A percentile compares a stretch with the other conserved stretches of the same genome.
Evolutionary conservation across 1,140 invertebrate species (phyloP).

Genomic region (Triops longicaudatus): DNA sequence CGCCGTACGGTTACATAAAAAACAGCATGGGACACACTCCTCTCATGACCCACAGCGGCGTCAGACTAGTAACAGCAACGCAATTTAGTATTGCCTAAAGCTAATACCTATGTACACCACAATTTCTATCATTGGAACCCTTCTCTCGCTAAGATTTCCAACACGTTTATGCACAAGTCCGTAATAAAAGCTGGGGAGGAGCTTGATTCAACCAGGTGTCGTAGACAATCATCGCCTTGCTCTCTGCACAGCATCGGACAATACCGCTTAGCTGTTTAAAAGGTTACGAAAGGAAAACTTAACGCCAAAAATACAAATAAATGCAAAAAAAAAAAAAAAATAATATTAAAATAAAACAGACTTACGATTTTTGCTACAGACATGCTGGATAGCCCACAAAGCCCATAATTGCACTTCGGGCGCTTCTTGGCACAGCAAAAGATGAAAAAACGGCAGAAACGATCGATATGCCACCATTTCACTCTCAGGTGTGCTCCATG

Average conservation of each 20-base stretch:
- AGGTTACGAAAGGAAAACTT: slow-evolving; percentile 25
- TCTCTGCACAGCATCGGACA: slow-evolving; percentile 61
- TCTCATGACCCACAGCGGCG: not conserved
- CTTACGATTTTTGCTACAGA: slow-evolving; percentile 68
- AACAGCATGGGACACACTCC: not conserved
- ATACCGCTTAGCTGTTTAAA: slow-evolving; percentile 56
- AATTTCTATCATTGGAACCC: not conserved
- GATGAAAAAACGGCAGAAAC: slow-evolving; percentile 66
- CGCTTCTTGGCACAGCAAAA: slow-evolving; percentile 51
- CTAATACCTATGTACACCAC: not conserved
- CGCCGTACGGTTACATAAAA: not conserved
- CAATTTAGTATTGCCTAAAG: not conserved
- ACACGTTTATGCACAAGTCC: not conserved
- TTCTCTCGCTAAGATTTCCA: not conserved
- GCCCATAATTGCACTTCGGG: slow-evolving; percentile 70
- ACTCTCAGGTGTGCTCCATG: slow-evolving; percentile 61
- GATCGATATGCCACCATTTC: slow-evolving; percentile 80
- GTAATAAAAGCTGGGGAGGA: not conserved
- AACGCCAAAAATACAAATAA: slow-evolving; percentile 21
- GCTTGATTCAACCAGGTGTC: slow-evolving; percentile 24
- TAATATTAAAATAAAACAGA: slow-evolving; percentile 26
- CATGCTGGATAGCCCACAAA: slow-evolving; percentile 74
- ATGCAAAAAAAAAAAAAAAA: not conserved
- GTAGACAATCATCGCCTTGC: slow-evolving; percentile 49
- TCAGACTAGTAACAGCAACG: not conserved